These are phyloP conservation scores for Drosophila barbarae DNA, from an alignment of 2,888 invertebrate genomes.

Conservation along the genomic window DNA sequence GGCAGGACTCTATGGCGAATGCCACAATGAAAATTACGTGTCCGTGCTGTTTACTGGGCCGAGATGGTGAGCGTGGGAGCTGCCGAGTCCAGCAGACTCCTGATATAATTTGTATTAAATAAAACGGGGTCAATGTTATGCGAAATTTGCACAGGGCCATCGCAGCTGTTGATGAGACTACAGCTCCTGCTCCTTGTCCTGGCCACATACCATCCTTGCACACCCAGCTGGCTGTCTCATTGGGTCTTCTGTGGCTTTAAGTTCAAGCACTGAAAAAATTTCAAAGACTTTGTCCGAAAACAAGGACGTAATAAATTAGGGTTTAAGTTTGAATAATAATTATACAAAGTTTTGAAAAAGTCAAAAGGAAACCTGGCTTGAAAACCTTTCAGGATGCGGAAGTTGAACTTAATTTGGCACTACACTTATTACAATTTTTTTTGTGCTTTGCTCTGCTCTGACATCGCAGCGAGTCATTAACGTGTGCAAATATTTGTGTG, in stretches of 20 bases:
- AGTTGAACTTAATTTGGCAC: neutral
- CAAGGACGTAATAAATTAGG: neutral
- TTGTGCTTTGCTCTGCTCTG: conserved; percentile 1
- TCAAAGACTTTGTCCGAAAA: neutral
- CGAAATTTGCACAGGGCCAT: conserved; percentile 41
- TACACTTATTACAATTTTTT: neutral
- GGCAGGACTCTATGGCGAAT: conserved; percentile 12
- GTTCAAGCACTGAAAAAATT: neutral
- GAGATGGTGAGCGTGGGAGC: conserved; percentile 18
- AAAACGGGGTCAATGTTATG: conserved; percentile 63
- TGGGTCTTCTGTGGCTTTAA: conserved; percentile 24
- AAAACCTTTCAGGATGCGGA: neutral
- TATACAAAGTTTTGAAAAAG: too few relatives aligned
- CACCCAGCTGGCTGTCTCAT: conserved; percentile 21
- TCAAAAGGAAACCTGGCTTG: neutral
- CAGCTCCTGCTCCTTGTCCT: neutral
- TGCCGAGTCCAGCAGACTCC: conserved; percentile 13
- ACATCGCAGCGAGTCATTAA: conserved; percentile 59
- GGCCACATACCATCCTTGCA: neutral
- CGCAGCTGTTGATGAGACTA: conserved; percentile 21
- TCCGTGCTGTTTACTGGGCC: conserved; percentile 30
- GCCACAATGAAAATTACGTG: conserved; percentile 52
- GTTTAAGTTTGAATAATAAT: neutral
- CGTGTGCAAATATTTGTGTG: conserved; percentile 65
- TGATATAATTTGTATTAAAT: conserved; percentile 56